Evolutionary conservation across 2,888 invertebrate species (phyloP), one percentile per base, ranked within the genome.

Genomic region (Apamea monoglypha): DNA sequence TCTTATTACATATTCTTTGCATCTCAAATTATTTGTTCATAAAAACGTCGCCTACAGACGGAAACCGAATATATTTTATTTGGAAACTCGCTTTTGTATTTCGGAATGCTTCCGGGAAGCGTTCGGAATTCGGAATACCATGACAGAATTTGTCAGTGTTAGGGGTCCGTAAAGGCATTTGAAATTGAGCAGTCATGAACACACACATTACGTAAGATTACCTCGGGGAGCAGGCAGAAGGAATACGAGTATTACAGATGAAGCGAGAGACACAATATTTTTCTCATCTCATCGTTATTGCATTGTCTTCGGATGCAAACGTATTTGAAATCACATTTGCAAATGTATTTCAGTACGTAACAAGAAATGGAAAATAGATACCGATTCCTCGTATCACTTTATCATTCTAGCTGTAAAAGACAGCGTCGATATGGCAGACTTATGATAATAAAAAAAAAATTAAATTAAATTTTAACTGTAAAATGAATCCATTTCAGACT

Each of bases 1-100:
- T 63, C 75, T 72, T 74, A 81, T 75, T 81, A 80, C 68, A 56
- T 59, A 76, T 76, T 83, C 80, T 80, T 79, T 85, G 63, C 68
- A 78, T 82, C 18, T 74, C 53, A 72, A 80, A 82, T 84, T 79
- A 74, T 85, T 81, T 82, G 64, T 77, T 82, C 64, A n/a, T 73
- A 76, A 78, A 40, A 82, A 76, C 67, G 64, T 75, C 40, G 74
- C 78, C 25, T 10, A 44, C n/a, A 72, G 21, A 40, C 21, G 44
- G 40, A 63, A 79, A 61, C 56, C 36, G 36, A 68, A 53, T 59
- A 25, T 50, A 71, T 47, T 81, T 80, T 61, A 32, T 50, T 50
- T 64, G 53, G 32, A 50, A 63, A 50, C 21, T 63, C 47, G n/a
- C 59, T 59, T 50, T 59, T 50, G 8, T 71, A 53, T 59, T 86